A percentile compares a stretch with the other conserved stretches of the same genome.
phyloP scores from a whole-genome alignment of 2,113 vertebrate genomes.

The Mohoua ochrocephala region DNA sequence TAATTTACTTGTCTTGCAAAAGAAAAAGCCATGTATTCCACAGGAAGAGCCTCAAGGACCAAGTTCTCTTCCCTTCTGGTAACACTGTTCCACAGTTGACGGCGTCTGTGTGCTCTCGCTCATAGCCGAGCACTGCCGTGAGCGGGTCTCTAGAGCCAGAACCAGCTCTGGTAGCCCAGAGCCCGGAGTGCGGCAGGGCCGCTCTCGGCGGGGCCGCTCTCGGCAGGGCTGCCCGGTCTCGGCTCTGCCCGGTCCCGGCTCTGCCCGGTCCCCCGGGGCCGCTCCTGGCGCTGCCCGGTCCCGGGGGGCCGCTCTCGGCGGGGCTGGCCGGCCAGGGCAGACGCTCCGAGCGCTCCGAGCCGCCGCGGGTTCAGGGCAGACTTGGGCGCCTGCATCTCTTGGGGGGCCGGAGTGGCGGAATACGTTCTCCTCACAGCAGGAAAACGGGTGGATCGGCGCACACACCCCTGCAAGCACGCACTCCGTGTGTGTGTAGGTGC shows the following conservation, averaged over 20 bases:
- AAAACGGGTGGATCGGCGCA: accelerated
- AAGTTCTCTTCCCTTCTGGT: not conserved
- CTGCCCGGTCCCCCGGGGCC: too few relatives aligned
- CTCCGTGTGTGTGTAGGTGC: not conserved
- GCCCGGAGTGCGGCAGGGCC: not conserved
- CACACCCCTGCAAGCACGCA: accelerated
- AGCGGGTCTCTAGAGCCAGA: accelerated
- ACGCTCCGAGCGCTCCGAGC: not conserved
- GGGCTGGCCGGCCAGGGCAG: not conserved
- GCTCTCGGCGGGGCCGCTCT: not conserved
- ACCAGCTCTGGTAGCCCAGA: accelerated
- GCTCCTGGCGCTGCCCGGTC: not conserved
- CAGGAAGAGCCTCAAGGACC: not conserved
- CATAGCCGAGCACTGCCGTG: accelerated
- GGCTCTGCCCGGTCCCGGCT: not conserved
- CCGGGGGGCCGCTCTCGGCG: not conserved
- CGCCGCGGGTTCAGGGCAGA: accelerated
- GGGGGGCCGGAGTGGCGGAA: accelerated
- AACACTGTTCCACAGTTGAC: accelerated
- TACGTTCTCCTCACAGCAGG: accelerated
- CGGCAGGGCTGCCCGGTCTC: not conserved
- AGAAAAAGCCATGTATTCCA: not conserved
- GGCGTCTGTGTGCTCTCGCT: accelerated
- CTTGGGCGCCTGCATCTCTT: accelerated
- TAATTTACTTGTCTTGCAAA: not conserved